These are phyloP conservation scores for Phalacrocorax aristotelis DNA, from an alignment of 2,113 vertebrate genomes.

Conservation along the genomic window DNA sequence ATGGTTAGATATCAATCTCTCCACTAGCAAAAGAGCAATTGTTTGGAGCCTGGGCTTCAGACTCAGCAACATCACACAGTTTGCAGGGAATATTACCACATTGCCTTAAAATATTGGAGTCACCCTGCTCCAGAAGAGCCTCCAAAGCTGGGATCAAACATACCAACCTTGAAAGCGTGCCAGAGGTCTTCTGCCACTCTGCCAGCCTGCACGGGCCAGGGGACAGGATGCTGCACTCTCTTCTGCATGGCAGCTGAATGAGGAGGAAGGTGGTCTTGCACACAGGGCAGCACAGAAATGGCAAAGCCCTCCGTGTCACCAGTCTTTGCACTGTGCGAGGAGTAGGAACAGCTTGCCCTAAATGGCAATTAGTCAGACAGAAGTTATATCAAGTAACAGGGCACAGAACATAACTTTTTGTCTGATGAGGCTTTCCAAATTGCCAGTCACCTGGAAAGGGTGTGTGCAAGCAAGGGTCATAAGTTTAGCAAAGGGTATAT, in stretches of 20 bases:
- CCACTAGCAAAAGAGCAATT: not conserved
- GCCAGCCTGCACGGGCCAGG: not conserved
- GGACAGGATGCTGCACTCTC: not conserved
- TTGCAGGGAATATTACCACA: not conserved
- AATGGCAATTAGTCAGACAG: not conserved
- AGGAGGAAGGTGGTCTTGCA: not conserved
- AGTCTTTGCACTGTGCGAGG: accelerated
- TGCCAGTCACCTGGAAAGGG: slow-evolving; percentile 40
- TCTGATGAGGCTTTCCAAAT: slow-evolving; percentile 39
- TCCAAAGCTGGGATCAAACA: not conserved
- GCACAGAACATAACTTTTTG: slow-evolving; percentile 3
- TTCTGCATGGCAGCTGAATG: not conserved
- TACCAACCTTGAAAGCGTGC: too few relatives aligned
- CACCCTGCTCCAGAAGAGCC: not conserved
- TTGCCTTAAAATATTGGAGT: not conserved
- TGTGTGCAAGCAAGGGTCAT: not conserved
- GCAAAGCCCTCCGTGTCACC: not conserved
- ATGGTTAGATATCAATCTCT: not conserved
- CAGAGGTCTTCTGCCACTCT: not conserved
- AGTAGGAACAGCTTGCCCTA: not conserved
- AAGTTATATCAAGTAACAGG: not conserved
- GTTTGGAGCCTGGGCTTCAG: not conserved
- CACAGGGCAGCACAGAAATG: not conserved
- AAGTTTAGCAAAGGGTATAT: not conserved
- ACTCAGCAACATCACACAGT: not conserved